These are phyloP conservation scores for Drosophila dunni DNA, from an alignment of 1,140 invertebrate species.

Conservation along the genomic window DNA sequence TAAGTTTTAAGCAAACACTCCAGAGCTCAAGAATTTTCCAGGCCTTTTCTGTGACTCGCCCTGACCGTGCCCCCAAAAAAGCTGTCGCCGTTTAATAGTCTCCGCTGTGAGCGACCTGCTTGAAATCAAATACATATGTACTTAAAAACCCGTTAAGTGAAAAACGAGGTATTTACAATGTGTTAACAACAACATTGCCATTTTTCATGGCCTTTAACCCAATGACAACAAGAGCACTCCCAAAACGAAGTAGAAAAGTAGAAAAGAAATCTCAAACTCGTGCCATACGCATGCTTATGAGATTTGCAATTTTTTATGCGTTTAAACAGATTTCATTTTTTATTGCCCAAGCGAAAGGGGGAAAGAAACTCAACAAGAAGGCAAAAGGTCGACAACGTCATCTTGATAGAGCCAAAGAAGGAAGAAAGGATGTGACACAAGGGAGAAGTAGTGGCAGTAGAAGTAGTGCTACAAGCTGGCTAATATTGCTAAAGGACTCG, in stretches of 20 bases:
- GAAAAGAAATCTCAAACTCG: constrained; percentile 36
- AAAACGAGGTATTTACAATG: constrained; percentile 84
- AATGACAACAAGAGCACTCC: constrained; percentile 24
- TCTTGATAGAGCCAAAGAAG: constrained; percentile 72
- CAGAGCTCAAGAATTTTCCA: background rate
- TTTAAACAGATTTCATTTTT: constrained; percentile 83
- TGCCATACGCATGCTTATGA: constrained; percentile 81
- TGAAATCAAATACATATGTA: constrained; percentile 59
- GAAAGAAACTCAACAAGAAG: background rate
- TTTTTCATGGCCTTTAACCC: constrained; percentile 72
- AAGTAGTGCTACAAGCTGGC: constrained; percentile 36
- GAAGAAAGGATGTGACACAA: constrained; percentile 68
- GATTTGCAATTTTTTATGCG: constrained; percentile 84
- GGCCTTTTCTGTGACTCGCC: background rate
- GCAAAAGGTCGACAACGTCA: constrained; percentile 69
- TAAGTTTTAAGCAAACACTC: too few relatives aligned
- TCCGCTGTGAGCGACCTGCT: background rate
- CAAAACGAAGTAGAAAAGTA: background rate
- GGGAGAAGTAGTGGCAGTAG: constrained; percentile 38
- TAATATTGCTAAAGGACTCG: constrained; percentile 64
- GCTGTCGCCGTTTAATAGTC: background rate
- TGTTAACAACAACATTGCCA: constrained; percentile 82
- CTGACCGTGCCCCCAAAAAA: background rate
- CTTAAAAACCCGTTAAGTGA: constrained; percentile 83
- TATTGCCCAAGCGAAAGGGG: constrained; percentile 53